Evolutionary conservation across 2,888 invertebrate species (phyloP).

Genomic region (Cheilosia pagana): DNA sequence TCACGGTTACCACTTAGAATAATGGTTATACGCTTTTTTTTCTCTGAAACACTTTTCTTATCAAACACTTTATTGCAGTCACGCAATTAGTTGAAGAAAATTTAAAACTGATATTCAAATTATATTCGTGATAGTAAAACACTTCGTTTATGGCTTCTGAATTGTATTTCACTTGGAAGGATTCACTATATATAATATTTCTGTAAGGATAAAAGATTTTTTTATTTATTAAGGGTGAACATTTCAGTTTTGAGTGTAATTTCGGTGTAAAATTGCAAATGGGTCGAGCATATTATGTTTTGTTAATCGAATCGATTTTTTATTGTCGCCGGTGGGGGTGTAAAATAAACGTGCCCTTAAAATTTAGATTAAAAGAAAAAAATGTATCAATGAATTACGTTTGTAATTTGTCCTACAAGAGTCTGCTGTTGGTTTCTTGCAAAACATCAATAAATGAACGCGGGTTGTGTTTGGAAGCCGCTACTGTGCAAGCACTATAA

Average conservation of each 20-base stretch:
- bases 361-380: too few species aligned
- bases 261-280: not conserved
- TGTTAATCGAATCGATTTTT: not conserved
- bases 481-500: too few species aligned
- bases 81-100: conserved; percentile 41
- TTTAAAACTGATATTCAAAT: conserved; percentile 11
- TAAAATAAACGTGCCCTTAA: too few species aligned
- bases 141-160: conserved; percentile 46
- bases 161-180: conserved; percentile 54
- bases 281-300: conserved; percentile 24
- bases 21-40: conserved; percentile 24
- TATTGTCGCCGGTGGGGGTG: not conserved
- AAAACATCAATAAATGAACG: too few species aligned
- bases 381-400: too few species aligned
- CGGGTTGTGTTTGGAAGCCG: too few species aligned
- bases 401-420: too few species aligned
- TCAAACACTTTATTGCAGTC: conserved; percentile 61
- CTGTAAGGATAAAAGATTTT: conserved; percentile 45
- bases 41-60: conserved; percentile 39
- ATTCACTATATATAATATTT: conserved; percentile 41
- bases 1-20: conserved; percentile 53
- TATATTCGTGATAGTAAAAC: conserved; percentile 42
- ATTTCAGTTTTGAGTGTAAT: not conserved
- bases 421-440: too few species aligned
- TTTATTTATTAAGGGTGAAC: not conserved